Conservation (phyloP, 2,797 vertebrate genomes). For the Erpetoichthys calabaricus region DNA sequence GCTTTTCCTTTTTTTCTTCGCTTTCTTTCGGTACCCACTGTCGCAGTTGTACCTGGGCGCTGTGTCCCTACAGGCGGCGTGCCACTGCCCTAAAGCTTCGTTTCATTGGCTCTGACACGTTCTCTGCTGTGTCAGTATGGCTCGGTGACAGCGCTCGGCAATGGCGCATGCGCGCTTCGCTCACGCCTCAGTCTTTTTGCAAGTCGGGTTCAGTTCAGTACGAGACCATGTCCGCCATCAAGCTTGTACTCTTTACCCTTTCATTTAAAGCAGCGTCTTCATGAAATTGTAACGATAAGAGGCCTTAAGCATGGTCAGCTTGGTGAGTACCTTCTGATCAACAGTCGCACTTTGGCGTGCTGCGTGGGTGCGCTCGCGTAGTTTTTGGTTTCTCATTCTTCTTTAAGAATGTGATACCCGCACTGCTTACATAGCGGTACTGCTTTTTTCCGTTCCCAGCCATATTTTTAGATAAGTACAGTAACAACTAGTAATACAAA, state of each 20-base stretch:
- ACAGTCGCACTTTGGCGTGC: neutral
- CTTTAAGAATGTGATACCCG: slow-evolving; percentile 23
- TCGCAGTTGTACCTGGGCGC: too few relatives aligned
- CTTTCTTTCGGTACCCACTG: too few relatives aligned
- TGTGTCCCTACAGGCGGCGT: too few relatives aligned
- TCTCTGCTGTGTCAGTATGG: slow-evolving; percentile 24
- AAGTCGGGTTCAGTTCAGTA: slow-evolving; percentile 59
- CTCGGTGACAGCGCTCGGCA: slow-evolving; percentile 26
- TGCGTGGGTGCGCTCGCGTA: too few relatives aligned
- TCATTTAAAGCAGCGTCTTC: slow-evolving; percentile 47
- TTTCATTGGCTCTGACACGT: slow-evolving; percentile 35
- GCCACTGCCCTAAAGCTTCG: slow-evolving; percentile 5
- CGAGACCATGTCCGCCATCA: slow-evolving; percentile 68
- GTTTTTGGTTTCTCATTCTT: slow-evolving; percentile 7
- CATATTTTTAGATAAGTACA: slow-evolving; percentile 27
- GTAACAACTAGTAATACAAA: slow-evolving; percentile 20
- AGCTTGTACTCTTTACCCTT: slow-evolving; percentile 39
- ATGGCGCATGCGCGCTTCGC: slow-evolving; percentile 61
- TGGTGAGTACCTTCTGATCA: slow-evolving; percentile 60
- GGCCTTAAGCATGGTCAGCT: slow-evolving; percentile 80
- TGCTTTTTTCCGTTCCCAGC: slow-evolving; percentile 24
- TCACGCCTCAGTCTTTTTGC: slow-evolving; percentile 44
- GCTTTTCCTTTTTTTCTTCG: too few relatives aligned
- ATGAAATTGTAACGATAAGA: slow-evolving; percentile 65
- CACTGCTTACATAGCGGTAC: slow-evolving; percentile 25